These are phyloP conservation scores for Prunella himalayana DNA, from an alignment of 2,113 vertebrate genomes.

Conservation along the genomic window DNA sequence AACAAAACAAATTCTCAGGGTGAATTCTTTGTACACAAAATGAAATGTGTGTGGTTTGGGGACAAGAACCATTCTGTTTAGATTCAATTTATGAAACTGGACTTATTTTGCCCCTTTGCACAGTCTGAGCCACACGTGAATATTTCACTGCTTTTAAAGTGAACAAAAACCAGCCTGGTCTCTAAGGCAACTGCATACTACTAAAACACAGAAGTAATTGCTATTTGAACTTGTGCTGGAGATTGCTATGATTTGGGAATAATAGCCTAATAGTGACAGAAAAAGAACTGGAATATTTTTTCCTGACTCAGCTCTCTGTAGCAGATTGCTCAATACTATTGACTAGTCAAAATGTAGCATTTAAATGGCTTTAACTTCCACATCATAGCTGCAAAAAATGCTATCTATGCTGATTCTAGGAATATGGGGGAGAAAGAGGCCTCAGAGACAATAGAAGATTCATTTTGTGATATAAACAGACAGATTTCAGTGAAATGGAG, in stretches of 20 bases:
- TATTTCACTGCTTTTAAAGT: background rate
- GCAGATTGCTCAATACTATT: slow-evolving; percentile 11
- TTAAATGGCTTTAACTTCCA: background rate
- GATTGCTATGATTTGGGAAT: background rate
- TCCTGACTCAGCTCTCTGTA: background rate
- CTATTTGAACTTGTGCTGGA: background rate
- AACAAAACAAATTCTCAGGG: background rate
- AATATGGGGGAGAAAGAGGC: background rate
- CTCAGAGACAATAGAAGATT: background rate
- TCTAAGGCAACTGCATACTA: slow-evolving; percentile 2
- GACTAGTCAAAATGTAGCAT: background rate
- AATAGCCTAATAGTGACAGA: background rate
- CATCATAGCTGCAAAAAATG: background rate
- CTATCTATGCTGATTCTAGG: background rate
- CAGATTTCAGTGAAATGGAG: background rate
- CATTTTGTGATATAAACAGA: background rate
- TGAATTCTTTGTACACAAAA: background rate
- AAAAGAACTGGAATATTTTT: background rate
- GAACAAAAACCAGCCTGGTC: background rate
- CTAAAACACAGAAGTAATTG: slow-evolving; percentile 1
- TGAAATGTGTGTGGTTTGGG: background rate
- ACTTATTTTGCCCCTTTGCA: background rate
- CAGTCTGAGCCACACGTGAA: background rate
- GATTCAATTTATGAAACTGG: background rate
- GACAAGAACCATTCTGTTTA: background rate